Evolutionary conservation across 2,797 vertebrate genomes (phyloP), one percentile per base, ranked within the genome.

Genomic region (Chromobotia macracanthus): DNA sequence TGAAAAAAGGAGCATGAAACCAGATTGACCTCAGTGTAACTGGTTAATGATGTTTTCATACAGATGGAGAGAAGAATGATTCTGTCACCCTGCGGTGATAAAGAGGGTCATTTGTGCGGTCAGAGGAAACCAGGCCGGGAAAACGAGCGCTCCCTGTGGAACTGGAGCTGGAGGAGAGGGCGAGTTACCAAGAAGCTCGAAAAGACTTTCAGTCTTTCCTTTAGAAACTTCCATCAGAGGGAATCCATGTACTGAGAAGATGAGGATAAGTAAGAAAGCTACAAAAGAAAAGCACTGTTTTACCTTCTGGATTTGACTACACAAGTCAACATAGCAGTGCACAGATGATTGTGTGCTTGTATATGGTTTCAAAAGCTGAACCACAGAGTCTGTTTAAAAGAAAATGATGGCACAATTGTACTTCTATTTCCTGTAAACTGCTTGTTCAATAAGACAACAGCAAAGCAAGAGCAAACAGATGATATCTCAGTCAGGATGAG

Each of bases 161-260:
- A n/a, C n/a, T n/a, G n/a, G 96, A 93, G 91, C 88, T 91, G 92
- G 89, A 94, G 93, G 85, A 95, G 93, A 79, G 71, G 89, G 75
- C 92, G 80, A 0, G 84, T 77, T 46, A 63, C 84, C 2, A 92
- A 88, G 79, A 90, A 85, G 81, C 83, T 88, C 66, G 94, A 93
- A 82, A 90, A 90, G 80, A 90, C 86, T 83, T 90, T 92, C 79
- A 89, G 85, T 50, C 76, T 92, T 80, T 91, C 95, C 0, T 94
- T 94, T n/a, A 85, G 89, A 0, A 81, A 87, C 0, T 84, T 92
- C 80, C 86, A 89, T 80, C 92, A 95, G 84, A 88, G 91, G 0
- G 93, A 94, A 50, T 84, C 89, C 84, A 90, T 92, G 89, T 94
- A 92, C 90, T 95, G 91, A 94, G 13, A 9, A 84, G 80, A 84